These are phyloP conservation scores for Podilymbus podiceps DNA, from an alignment of 2,113 vertebrate genomes.

Conservation along the genomic window DNA sequence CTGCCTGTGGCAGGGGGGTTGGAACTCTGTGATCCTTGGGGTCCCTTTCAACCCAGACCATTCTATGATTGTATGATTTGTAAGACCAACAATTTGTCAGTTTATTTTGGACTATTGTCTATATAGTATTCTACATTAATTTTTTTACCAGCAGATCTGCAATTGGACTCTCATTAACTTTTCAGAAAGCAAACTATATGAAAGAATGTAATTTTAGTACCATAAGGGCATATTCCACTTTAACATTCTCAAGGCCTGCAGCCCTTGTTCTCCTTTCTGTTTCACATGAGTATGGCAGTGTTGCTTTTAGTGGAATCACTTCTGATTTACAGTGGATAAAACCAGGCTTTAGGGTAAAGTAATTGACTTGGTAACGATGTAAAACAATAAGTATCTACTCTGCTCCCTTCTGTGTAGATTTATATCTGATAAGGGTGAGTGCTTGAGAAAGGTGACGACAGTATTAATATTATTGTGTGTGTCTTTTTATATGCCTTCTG, in stretches of 20 bases:
- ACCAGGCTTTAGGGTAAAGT: background rate
- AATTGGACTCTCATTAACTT: background rate
- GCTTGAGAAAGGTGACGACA: background rate
- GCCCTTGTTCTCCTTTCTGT: background rate
- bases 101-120: background rate
- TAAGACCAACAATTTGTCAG: background rate
- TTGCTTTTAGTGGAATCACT: background rate
- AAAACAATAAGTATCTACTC: slow-evolving; percentile 2
- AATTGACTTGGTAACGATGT: background rate
- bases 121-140: background rate
- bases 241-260: background rate
- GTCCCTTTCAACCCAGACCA: too few relatives aligned
- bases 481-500: background rate
- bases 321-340: background rate
- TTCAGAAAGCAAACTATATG: background rate
- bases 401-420: background rate
- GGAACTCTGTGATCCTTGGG: too few relatives aligned
- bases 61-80: too few relatives aligned
- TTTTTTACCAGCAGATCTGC: background rate
- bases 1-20: too few relatives aligned
- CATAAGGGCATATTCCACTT: background rate
- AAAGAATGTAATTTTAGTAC: background rate
- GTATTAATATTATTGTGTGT: slow-evolving; percentile 11
- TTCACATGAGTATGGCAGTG: background rate
- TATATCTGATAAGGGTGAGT: slow-evolving; percentile 1